Base-by-base conservation (phyloP, 2,113 vertebrate genomes). In the Scytalopus superciliaris region DNA sequence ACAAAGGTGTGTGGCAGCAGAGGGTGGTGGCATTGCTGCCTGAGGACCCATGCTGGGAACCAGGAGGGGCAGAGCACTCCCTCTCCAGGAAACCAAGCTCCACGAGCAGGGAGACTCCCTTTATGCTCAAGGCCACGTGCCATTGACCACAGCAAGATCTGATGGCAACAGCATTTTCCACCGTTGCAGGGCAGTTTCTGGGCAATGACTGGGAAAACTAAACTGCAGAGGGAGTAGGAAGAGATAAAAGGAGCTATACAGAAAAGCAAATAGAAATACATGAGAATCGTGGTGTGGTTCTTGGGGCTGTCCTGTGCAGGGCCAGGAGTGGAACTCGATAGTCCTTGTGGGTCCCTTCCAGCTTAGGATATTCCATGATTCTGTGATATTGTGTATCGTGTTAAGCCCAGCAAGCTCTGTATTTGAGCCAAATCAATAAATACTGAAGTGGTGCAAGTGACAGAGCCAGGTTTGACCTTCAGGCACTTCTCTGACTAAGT, bases 391-490 rank as follows among this genome's bases (percentile, higher is more conserved):
- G 50, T 67, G 76, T 13, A 52, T 39, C 12, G 0, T 81, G 72
- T 85, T 90, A 77, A 73, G 49, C 40, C 66, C 45, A 69, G 49
- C 62, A 39, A 69, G 78, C 78, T 73, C 76, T 91, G 81, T 59
- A 87, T 84, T 89, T 84, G 79, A 88, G 79, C 52, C 82, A 88
- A 95, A 72, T 14, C 70, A 90, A 87, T 82, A 88, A 89, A 84
- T 28, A 77, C 18, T 72, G 16, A 24, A 81, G 87, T 10, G 30
- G 42, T 67, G 63, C 59, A 45, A 88, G 78, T 59, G 53, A 60
- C n/a, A 3, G n/a, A 80, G 70, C 40, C 67, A 47, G 19, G 16
- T 77, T 24, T 76, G 93, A 90, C 90, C 91, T 87, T 53, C 82
- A 73, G 77, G 57, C 33, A n/a, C 24, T 68, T 45, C 53, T 33